phyloP scores from a whole-genome alignment of 92 coral and sea anemone genomes.

The Parazoanthus atlanticus region DNA sequence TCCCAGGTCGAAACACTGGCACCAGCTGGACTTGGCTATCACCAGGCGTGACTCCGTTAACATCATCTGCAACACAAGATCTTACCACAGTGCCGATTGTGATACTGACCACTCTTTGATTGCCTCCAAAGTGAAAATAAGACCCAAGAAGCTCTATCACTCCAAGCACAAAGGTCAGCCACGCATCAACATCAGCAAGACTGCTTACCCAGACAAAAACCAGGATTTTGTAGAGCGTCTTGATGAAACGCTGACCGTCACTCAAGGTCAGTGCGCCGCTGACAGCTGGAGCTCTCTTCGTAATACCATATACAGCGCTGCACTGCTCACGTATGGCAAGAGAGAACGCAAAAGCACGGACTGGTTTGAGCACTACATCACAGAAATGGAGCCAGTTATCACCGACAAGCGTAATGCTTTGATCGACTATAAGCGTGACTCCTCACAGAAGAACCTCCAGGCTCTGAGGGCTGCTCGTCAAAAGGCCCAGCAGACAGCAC shows the following conservation, averaged over 20 bases:
- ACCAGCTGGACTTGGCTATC: background rate
- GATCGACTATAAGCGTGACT: background rate
- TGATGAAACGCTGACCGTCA: background rate
- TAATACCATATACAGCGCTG: constrained; percentile 5
- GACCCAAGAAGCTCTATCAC: constrained; percentile 14
- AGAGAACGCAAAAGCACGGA: too few relatives aligned
- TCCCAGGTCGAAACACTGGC: too few relatives aligned
- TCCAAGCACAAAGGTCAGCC: constrained; percentile 23
- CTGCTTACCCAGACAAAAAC: constrained; percentile 15
- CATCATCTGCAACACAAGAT: background rate
- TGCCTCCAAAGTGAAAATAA: constrained; percentile 6
- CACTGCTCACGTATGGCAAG: too few relatives aligned
- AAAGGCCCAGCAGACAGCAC: constrained; percentile 23
- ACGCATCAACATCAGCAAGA: constrained; percentile 23
- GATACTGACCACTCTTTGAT: constrained; percentile 39
- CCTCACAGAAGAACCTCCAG: background rate
- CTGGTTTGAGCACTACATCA: background rate
- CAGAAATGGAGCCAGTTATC: too few relatives aligned
- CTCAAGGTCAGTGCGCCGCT: background rate
- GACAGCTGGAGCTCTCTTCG: constrained; percentile 10
- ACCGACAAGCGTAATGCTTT: too few relatives aligned
- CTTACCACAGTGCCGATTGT: constrained; percentile 34
- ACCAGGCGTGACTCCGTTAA: constrained; percentile 10
- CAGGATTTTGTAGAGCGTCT: background rate
- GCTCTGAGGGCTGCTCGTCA: constrained; percentile 13